Percentiles rank a stretch among this genome's conserved stretches.
These are phyloP conservation scores for Hypotaenidia okinawae DNA, from an alignment of 2,797 vertebrate species.

Conservation along the genomic window DNA sequence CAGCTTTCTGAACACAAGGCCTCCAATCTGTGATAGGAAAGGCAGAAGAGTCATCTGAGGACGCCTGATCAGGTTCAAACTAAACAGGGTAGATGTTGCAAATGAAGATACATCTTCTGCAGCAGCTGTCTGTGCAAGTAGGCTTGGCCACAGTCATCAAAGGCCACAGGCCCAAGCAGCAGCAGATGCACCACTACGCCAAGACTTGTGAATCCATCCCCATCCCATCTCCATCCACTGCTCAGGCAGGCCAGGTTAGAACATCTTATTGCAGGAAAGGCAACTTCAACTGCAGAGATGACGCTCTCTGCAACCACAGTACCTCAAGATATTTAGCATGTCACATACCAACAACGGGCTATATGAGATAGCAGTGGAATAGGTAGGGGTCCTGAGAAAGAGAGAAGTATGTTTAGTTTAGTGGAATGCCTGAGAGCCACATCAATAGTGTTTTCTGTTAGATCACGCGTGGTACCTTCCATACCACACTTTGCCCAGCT, in stretches of 20 bases:
- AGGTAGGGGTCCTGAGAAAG: background rate
- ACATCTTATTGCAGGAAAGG: background rate
- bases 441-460: background rate
- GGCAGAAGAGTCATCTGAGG: background rate
- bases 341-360: background rate
- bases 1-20: background rate
- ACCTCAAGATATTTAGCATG: background rate
- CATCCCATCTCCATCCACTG: background rate
- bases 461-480: background rate
- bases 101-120: background rate
- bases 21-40: background rate
- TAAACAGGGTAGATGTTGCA: background rate
- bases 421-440: background rate
- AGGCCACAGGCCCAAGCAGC: background rate
- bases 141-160: background rate
- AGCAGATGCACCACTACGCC: background rate
- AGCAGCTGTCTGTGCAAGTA: background rate
- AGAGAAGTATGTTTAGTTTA: background rate
- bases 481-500: background rate
- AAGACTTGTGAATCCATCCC: background rate
- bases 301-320: background rate
- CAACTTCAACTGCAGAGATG: background rate
- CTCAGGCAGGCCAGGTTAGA: background rate
- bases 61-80: background rate
- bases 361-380: rapidly evolving